Evolutionary conservation across 2,797 vertebrate genomes (phyloP), one percentile per base, ranked within the genome.

Genomic region (Chrosomus eos): DNA sequence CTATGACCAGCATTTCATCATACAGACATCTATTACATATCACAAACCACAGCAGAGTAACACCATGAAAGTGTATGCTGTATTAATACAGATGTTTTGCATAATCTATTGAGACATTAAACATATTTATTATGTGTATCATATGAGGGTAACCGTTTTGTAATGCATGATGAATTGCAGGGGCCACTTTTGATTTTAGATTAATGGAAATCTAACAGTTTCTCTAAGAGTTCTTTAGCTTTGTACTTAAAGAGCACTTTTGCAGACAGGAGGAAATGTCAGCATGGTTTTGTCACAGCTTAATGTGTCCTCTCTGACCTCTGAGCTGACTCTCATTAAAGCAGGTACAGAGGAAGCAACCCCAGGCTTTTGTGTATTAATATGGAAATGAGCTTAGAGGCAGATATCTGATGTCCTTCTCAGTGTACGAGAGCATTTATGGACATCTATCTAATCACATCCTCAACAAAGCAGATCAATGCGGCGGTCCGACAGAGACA

Each of bases 331-430:
- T 81, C 70, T 82, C 55, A 73, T 82, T 82, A 82, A 82, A 82
- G 28, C 70, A 62, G 53, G 66, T 21, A 58, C 36, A 81, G 67
- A 81, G 10, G 51, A 81, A 71, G 36, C 18, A 18, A 81, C 80
- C 67, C 80, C 40, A 0, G 55, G 40, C 38, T 82, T 82, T 73
- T 64, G 28, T 62, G 68, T 62, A 82, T 82, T 82, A 73, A 73
- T 82, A 82, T 82, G 80, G 38, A 82, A 82, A 82, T 73, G 21
- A 82, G 38, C 26, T 60, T 21, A 73, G 80, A 82, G 80, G 38
- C 55, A 31, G 53, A 72, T 73, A 82, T 82, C 80, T 82, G 55
- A 82, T 82, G 80, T 73, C 70, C 80, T 82, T 82, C 67, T 81
- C 53, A 23, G 55, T 73, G 55, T 81, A 71, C 36, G 2, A 10